These are phyloP conservation scores for Willisornis vidua DNA, from an alignment of 2,113 vertebrate species.

Conservation along the genomic window DNA sequence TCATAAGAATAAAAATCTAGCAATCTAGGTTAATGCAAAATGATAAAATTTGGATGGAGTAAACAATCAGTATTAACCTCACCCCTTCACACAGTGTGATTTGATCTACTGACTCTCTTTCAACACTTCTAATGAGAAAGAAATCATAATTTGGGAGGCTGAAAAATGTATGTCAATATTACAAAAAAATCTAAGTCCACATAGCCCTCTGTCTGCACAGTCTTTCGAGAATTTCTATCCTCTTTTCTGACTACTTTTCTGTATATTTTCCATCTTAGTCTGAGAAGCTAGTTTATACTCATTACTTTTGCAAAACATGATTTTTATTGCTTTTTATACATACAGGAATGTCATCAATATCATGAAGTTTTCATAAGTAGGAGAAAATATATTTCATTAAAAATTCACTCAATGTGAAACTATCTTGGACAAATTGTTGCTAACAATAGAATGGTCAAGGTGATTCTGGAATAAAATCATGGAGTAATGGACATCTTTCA, in stretches of 20 bases:
- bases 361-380: neutral
- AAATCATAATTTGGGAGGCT: neutral
- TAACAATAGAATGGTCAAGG: neutral
- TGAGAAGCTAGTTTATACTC: neutral
- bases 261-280: neutral
- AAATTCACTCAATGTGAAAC: neutral
- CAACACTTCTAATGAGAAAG: neutral
- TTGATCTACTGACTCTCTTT: neutral
- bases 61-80: neutral
- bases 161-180: neutral
- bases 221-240: neutral
- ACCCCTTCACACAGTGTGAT: neutral
- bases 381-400: neutral
- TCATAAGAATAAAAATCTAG: neutral
- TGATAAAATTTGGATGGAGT: neutral
- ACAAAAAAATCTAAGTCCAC: neutral
- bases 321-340: neutral
- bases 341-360: neutral
- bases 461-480: neutral
- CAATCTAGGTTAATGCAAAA: neutral
- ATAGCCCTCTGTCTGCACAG: neutral
- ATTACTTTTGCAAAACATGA: neutral
- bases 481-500: neutral
- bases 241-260: neutral
- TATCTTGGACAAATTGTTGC: neutral